Percentiles rank a stretch among this genome's conserved stretches.
Evolutionary conservation across 2,113 vertebrate genomes (phyloP).

Genomic region (Nothobranchius furzeri): DNA sequence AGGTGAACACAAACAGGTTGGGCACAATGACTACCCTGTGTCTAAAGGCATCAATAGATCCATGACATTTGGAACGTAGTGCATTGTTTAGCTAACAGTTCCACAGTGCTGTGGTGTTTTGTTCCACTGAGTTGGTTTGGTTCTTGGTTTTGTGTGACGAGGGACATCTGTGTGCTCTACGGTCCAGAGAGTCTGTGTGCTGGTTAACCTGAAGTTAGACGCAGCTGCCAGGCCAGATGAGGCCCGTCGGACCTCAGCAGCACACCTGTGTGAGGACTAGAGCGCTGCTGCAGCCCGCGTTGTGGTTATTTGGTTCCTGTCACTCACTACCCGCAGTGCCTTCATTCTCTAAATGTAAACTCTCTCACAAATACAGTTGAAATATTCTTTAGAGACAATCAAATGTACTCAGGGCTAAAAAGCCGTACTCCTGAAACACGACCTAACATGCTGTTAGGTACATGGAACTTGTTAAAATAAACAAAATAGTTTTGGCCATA

Average conservation of each 20-base stretch:
- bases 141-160: constrained; percentile 37
- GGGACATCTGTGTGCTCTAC: constrained; percentile 43
- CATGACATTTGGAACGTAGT: constrained; percentile 52
- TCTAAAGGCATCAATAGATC: constrained; percentile 39
- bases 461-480: constrained; percentile 69
- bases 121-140: constrained; percentile 56
- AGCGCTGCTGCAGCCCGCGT: constrained; percentile 39
- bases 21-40: constrained; percentile 53
- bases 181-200: constrained; percentile 50
- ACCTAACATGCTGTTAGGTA: constrained; percentile 54
- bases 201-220: constrained; percentile 53
- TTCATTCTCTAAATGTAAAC: constrained; percentile 8
- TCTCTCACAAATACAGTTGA: constrained; percentile 30
- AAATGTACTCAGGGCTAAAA: constrained; percentile 70
- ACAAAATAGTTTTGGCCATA: constrained; percentile 77
- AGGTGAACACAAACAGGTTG: constrained; percentile 31
- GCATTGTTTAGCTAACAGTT: constrained; percentile 38
- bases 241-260: constrained; percentile 38
- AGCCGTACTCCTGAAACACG: constrained; percentile 52
- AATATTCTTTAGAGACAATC: constrained; percentile 45
- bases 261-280: constrained; percentile 51
- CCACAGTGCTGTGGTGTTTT: constrained; percentile 54
- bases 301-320: constrained; percentile 50
- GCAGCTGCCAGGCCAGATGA: constrained; percentile 4
- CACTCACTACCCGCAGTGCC: constrained; percentile 28